Conservation (phyloP, 2,888 invertebrate species). For the Agrotis puta region DNA sequence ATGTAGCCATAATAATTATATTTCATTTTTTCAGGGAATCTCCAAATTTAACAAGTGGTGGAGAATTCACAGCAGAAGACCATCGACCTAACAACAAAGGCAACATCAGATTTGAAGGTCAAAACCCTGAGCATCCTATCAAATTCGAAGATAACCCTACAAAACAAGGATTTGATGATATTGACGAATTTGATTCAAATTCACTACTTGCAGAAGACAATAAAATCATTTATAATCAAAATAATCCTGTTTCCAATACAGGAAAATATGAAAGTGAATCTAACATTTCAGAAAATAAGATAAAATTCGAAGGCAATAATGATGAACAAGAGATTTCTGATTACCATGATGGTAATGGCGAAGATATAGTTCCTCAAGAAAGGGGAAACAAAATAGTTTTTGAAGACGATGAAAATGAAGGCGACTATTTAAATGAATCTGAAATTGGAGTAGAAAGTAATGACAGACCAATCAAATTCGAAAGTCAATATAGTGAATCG, state of each 20-base stretch:
- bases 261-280: neutral
- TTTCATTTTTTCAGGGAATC: slow-evolving; percentile 20
- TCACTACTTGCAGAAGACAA: slow-evolving; percentile 14
- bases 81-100: slow-evolving; percentile 44
- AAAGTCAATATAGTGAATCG: slow-evolving; percentile 16
- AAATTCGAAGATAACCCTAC: slow-evolving; percentile 45
- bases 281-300: slow-evolving; percentile 2
- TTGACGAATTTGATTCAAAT: neutral
- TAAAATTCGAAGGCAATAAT: slow-evolving; percentile 65
- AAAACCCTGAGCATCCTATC: slow-evolving; percentile 16
- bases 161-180: neutral
- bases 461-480: slow-evolving; percentile 44
- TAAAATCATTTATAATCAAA: slow-evolving; percentile 26
- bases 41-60: slow-evolving; percentile 20
- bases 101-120: slow-evolving; percentile 52
- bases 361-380: neutral
- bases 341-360: neutral
- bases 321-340: slow-evolving; percentile 13
- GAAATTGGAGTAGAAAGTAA: slow-evolving; percentile 7
- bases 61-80: slow-evolving; percentile 60
- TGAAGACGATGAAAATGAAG: slow-evolving; percentile 18
- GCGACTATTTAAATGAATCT: slow-evolving; percentile 19
- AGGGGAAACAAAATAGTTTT: slow-evolving; percentile 25
- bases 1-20: neutral
- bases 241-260: slow-evolving; percentile 20